Conservation (phyloP, 2,888 invertebrate species). For the Sphaerophoria rueppellii region DNA sequence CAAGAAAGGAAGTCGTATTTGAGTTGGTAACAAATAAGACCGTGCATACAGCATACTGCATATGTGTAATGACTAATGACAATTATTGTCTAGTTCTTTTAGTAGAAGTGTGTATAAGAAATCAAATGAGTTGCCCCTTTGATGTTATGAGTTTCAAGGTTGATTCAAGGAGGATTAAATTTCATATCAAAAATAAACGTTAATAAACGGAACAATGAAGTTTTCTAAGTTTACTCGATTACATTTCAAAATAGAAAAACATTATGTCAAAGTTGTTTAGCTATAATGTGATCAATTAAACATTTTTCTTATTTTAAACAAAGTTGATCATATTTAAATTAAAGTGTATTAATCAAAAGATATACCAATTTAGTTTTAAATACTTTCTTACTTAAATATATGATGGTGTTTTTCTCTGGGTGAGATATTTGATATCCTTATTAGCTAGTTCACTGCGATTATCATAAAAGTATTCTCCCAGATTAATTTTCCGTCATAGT, state of each 20-base stretch:
- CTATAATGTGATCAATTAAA: neutral
- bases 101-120: no score
- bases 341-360: neutral
- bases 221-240: conserved; percentile 3
- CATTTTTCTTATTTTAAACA: neutral
- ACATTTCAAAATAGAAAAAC: conserved; percentile 5
- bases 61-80: no score
- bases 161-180: no score
- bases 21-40: neutral
- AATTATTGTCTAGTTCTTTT: no score
- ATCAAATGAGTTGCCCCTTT: no score
- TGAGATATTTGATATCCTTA: no score
- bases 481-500: no score
- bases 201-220: neutral
- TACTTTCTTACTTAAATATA: conserved; percentile 1
- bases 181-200: neutral
- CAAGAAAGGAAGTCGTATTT: neutral
- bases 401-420: neutral
- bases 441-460: no score
- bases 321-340: neutral
- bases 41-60: no score
- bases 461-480: no score
- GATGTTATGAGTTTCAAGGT: no score
- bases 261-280: neutral
- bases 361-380: neutral